Evolutionary conservation across 2,888 invertebrate genomes (phyloP).

Genomic region (Atethmia centrago): DNA sequence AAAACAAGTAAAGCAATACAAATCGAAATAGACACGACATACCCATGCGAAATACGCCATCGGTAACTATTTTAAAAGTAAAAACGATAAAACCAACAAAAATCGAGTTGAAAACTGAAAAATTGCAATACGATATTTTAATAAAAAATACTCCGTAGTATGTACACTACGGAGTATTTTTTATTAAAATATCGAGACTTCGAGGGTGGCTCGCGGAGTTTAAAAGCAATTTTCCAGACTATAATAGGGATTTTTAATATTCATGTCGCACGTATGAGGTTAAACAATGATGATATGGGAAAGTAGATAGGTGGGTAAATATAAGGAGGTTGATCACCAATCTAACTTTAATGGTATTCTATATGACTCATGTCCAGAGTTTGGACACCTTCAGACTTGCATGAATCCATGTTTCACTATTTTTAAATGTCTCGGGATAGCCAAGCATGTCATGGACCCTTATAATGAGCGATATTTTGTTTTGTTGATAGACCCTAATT

Average conservation of each 20-base stretch:
- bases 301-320: not conserved
- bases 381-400: not conserved
- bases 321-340: not conserved
- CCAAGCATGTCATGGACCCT: not conserved
- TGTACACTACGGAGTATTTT: not conserved
- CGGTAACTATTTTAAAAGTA: slow-evolving; percentile 5
- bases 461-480: not conserved
- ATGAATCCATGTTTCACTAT: not conserved
- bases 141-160: too few species aligned
- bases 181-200: slow-evolving; percentile 64
- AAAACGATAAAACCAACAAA: not conserved
- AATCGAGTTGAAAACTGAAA: not conserved
- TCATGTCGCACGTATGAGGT: slow-evolving; percentile 68
- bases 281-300: slow-evolving; percentile 34
- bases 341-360: not conserved
- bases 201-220: slow-evolving; percentile 56
- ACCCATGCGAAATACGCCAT: slow-evolving; percentile 6
- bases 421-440: not conserved
- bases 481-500: not conserved
- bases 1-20: slow-evolving; percentile 5
- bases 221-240: slow-evolving; percentile 74
- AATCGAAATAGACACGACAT: not conserved
- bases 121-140: not conserved
- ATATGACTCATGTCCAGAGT: not conserved
- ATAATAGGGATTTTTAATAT: slow-evolving; percentile 74